These are phyloP conservation scores for Stenopsyche tienmushanensis DNA, from an alignment of 1,140 invertebrate species.

Conservation along the genomic window DNA sequence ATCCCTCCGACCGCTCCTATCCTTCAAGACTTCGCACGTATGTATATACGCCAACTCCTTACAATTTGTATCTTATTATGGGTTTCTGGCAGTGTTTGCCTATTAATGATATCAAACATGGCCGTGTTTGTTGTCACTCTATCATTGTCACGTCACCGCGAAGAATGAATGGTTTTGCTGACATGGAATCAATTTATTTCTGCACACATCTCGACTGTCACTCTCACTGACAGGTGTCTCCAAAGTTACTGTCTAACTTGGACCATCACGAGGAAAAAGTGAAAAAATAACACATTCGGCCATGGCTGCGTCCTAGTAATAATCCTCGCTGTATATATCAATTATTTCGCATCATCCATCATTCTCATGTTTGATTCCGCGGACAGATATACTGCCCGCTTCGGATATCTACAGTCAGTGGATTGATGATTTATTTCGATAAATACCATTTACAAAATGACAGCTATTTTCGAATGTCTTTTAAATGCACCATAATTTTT, in stretches of 20 bases:
- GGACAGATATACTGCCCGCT: no score
- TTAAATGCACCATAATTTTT: no score
- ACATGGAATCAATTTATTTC: slow-evolving; percentile 30
- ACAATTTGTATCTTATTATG: no score
- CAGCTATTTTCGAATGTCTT: no score
- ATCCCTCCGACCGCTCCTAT: no score
- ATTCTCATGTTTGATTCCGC: no score
- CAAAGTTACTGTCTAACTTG: slow-evolving; percentile 11
- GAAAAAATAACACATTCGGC: neutral
- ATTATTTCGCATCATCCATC: slow-evolving; percentile 21
- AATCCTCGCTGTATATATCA: slow-evolving; percentile 16
- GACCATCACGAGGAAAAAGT: slow-evolving; percentile 1
- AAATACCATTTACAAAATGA: no score
- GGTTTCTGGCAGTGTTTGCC: no score
- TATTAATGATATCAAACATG: slow-evolving; percentile 17
- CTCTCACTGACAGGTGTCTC: slow-evolving; percentile 23
- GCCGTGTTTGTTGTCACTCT: neutral
- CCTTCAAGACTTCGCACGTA: no score
- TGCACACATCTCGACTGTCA: slow-evolving; percentile 4
- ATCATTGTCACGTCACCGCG: slow-evolving; percentile 19
- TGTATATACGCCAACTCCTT: no score
- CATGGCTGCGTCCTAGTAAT: neutral
- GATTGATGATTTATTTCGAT: no score
- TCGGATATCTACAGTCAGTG: no score
- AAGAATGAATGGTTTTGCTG: slow-evolving; percentile 12